Percentiles rank a stretch among this genome's conserved stretches.
Evolutionary conservation across 2,113 vertebrate genomes (phyloP).

Genomic region (Ageneiosus marmoratus): DNA sequence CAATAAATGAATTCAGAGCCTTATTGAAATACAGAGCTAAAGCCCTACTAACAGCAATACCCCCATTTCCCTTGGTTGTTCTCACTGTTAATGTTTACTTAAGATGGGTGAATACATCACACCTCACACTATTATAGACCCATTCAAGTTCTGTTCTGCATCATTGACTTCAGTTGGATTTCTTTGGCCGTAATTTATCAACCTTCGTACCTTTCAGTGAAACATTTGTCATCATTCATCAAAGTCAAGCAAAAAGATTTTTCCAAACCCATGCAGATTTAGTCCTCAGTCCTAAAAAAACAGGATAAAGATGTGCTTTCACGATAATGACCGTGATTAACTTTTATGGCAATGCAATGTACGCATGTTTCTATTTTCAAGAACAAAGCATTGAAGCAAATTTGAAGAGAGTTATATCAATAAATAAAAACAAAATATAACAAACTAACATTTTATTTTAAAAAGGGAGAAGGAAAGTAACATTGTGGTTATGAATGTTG

Average conservation of each 20-base stretch:
- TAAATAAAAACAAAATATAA: not conserved
- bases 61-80: slow-evolving; percentile 38
- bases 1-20: slow-evolving; percentile 32
- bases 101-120: slow-evolving; percentile 56
- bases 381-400: not conserved
- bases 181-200: slow-evolving; percentile 65
- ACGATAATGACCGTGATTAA: slow-evolving; percentile 40
- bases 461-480: not conserved
- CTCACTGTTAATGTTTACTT: slow-evolving; percentile 63
- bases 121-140: slow-evolving; percentile 48
- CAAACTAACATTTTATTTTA: not conserved
- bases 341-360: slow-evolving; percentile 15
- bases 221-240: slow-evolving; percentile 70
- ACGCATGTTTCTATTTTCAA: slow-evolving; percentile 10
- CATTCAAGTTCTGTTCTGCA: slow-evolving; percentile 58
- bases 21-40: slow-evolving; percentile 46
- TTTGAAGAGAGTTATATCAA: not conserved
- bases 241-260: slow-evolving; percentile 62
- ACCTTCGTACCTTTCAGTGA: slow-evolving; percentile 70
- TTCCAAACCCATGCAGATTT: slow-evolving; percentile 55
- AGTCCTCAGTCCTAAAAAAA: slow-evolving; percentile 42
- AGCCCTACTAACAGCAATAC: slow-evolving; percentile 47
- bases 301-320: slow-evolving; percentile 39
- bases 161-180: slow-evolving; percentile 56
- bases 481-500: not conserved